phyloP scores from a whole-genome alignment of 2,888 invertebrate species.

The Tetrapedia diversipes region DNA sequence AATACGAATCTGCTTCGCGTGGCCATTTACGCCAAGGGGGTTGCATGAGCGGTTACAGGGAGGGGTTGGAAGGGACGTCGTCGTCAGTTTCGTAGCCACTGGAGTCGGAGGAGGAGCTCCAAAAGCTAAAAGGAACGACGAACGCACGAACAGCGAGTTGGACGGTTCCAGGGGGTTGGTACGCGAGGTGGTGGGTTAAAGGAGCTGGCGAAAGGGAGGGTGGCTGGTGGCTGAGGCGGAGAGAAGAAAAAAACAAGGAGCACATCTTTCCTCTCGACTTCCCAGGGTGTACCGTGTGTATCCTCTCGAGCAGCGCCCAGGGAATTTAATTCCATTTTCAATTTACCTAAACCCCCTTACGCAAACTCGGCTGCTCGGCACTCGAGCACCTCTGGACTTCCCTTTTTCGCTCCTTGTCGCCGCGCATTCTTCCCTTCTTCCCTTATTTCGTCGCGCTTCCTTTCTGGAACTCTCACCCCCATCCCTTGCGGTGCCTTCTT shows the following conservation, averaged over 20 bases:
- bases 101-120: conserved; percentile 52
- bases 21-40: conserved; percentile 52
- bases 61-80: conserved; percentile 11
- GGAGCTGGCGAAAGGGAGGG: no score
- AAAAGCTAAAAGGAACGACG: conserved; percentile 34
- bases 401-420: conserved; percentile 33
- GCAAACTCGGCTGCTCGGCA: conserved; percentile 65
- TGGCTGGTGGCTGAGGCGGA: no score
- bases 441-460: conserved; percentile 38
- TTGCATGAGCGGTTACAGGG: neutral
- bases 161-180: no score
- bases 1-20: conserved; percentile 39
- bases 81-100: conserved; percentile 31
- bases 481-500: conserved; percentile 24
- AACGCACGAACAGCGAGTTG: no score
- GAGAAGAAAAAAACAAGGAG: conserved; percentile 31
- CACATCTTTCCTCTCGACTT: conserved; percentile 67
- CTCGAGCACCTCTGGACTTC: conserved; percentile 60
- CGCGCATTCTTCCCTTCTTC: conserved; percentile 1
- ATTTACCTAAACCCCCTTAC: conserved; percentile 77
- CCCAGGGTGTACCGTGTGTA: conserved; percentile 61
- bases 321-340: conserved; percentile 79
- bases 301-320: conserved; percentile 65
- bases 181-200: no score
- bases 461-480: conserved; percentile 27